Conservation (phyloP, 2,113 vertebrate genomes). For the Microcebus tavaratra region DNA sequence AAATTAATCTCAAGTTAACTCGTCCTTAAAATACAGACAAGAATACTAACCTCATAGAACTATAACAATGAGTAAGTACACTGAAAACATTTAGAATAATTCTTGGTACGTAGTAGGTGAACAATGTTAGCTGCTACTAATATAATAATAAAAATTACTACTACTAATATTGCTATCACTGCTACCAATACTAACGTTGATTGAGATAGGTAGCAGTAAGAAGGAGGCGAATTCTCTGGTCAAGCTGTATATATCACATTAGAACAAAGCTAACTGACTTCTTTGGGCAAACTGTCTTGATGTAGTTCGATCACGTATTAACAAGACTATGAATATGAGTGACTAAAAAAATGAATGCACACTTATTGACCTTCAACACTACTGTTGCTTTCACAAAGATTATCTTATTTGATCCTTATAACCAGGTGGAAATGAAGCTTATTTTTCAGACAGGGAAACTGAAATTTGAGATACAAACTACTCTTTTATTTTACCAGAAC, state of each 20-base stretch:
- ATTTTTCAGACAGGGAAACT: neutral
- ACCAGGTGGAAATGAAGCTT: neutral
- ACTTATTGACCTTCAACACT: neutral
- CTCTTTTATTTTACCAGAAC: neutral
- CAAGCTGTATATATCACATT: neutral
- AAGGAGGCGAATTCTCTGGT: neutral
- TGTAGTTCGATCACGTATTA: neutral
- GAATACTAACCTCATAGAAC: neutral
- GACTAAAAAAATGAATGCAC: neutral
- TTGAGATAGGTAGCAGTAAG: neutral
- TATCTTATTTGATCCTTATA: neutral
- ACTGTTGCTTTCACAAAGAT: neutral
- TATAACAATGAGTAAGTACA: neutral
- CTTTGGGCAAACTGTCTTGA: neutral
- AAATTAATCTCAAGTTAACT: neutral
- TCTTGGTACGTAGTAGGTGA: neutral
- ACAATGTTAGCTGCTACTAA: neutral
- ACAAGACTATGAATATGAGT: neutral
- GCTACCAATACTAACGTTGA: neutral
- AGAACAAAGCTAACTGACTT: neutral
- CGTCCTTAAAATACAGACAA: neutral
- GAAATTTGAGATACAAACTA: neutral
- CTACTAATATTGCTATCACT: neutral
- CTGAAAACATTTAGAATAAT: neutral
- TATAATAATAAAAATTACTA: neutral